Evolutionary conservation across 2,797 vertebrate genomes (phyloP).

Genomic region (Myioborus melanocephalus): DNA sequence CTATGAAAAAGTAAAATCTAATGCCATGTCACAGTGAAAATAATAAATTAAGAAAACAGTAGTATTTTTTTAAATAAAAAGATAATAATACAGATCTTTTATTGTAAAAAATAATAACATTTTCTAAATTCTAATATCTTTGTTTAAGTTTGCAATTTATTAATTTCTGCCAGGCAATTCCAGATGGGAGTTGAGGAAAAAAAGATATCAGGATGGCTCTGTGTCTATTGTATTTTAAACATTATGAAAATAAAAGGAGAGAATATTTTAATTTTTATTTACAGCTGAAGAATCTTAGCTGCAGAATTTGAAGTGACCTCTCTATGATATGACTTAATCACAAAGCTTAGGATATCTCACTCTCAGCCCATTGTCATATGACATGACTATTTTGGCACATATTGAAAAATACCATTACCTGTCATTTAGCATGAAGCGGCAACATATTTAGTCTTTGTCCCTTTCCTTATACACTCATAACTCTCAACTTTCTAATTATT

Average conservation of each 20-base stretch:
- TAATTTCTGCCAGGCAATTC: not conserved
- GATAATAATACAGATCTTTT: not conserved
- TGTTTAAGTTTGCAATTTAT: not conserved
- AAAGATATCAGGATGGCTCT: not conserved
- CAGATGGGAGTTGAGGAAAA: not conserved
- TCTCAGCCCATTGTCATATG: not conserved
- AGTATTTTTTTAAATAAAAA: not conserved
- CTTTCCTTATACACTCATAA: not conserved
- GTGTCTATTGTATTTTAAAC: not conserved
- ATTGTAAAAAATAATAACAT: not conserved
- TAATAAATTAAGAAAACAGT: not conserved
- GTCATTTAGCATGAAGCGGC: not conserved
- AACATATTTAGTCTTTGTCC: not conserved
- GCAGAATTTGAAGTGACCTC: not conserved
- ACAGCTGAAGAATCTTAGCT: not conserved
- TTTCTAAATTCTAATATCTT: not conserved
- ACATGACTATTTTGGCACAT: not conserved
- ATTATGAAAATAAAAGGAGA: not conserved
- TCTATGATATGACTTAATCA: not conserved
- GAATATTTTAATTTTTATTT: not conserved
- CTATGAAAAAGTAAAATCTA: not conserved
- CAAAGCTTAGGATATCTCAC: not conserved
- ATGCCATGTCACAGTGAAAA: not conserved
- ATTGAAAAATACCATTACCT: not conserved
- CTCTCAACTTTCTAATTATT: not conserved